Conservation (phyloP, 2,113 vertebrate species). For the Sinocyclocheilus anophthalmus region DNA sequence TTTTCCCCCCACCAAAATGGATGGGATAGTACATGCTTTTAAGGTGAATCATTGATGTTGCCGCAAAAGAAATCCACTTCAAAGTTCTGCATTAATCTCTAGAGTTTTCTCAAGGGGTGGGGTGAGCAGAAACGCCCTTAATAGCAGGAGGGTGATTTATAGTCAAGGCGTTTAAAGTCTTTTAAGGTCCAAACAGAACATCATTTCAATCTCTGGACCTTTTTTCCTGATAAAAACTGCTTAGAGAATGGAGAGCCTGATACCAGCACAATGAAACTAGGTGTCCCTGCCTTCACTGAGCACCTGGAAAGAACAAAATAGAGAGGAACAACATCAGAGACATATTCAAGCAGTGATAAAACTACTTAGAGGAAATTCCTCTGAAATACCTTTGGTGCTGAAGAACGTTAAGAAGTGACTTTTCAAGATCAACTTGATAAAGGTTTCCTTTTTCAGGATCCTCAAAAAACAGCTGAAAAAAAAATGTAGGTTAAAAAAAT, state of each 20-base stretch:
- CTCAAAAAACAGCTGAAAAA: conserved; percentile 88
- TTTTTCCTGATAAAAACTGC: conserved; percentile 82
- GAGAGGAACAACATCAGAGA: neutral
- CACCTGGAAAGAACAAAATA: conserved; percentile 76
- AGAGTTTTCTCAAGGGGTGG: neutral
- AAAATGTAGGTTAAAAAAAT: neutral
- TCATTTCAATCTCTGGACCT: conserved; percentile 68
- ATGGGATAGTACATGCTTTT: neutral
- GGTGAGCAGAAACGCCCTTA: neutral
- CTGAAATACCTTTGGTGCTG: conserved; percentile 85
- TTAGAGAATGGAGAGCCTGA: conserved; percentile 78
- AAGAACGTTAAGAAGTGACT: conserved; percentile 78
- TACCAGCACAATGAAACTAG: conserved; percentile 83
- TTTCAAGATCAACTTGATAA: conserved; percentile 73
- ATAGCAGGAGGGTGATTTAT: neutral
- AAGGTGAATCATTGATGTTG: neutral
- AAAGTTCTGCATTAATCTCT: neutral
- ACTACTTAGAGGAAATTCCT: neutral
- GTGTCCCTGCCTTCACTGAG: conserved; percentile 84
- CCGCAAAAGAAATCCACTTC: neutral
- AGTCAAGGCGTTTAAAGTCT: neutral
- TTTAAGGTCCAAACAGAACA: conserved; percentile 14
- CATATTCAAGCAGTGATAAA: neutral
- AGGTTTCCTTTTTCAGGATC: conserved; percentile 79
- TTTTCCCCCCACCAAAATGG: neutral